Evolutionary conservation across 2,888 invertebrate genomes (phyloP), one percentile per base, ranked within the genome.

Genomic region (Xylocampa areola): DNA sequence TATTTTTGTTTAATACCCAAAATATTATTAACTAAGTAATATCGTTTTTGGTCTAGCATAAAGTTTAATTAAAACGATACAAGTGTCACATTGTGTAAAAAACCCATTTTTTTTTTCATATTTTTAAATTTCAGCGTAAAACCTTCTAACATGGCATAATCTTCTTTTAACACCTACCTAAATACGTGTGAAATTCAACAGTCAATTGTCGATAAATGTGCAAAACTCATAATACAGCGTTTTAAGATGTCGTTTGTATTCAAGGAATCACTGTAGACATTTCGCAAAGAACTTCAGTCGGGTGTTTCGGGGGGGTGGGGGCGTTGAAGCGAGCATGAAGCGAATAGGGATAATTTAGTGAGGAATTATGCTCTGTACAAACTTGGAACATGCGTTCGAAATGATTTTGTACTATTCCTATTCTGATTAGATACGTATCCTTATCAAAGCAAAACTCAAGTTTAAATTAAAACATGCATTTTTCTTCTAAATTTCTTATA

Each of bases 201-300:
- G 83, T 82, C 86, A 83, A 89, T 88, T 80, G 84, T 65, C 81
- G 84, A 86, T 86, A 86, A 91, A 88, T 88, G 88, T 89, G 88
- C 85, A 86, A 84, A 91, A 90, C 82, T 91, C 91, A 88, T 92
- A 91, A 91, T 89, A 87, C 82, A 87, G 58, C 82, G 78, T 84
- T 88, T 87, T 88, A 90, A 85, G 80, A 79, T 84, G 89, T 93
- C 94, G 90, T 94, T 94, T 94, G 94, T 94, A 94, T 94, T 94
- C 94, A 91, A 88, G 89, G 91, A 94, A 93, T 94, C 94, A 92
- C 89, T 89, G 92, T 89, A 93, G 93, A 94, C 94, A 94, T 94
- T 93, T 94, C 91, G 86, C 91, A 91, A 84, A 82, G 87, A 91
- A 89, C 83, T 91, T 88, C 82, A 74, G 81, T 60, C 77, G 80